Evolutionary conservation across 2,113 vertebrate species (phyloP), one percentile per base, ranked within the genome.

Genomic region (Aegithalos caudatus): DNA sequence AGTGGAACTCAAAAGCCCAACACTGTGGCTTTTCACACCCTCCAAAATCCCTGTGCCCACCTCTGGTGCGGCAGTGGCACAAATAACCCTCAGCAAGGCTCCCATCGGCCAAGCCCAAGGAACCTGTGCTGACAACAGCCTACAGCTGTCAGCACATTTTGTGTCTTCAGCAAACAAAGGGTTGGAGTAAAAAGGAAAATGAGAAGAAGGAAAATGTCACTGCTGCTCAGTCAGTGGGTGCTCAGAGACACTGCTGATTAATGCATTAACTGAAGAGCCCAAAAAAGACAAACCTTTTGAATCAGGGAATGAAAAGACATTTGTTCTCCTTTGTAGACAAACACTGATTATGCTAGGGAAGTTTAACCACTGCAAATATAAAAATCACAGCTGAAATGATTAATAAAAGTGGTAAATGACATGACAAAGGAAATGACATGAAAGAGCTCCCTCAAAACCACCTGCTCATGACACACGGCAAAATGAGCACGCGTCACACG

Each of bases 341-440:
- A 69, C 23, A 18, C 31, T 45, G 83, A 77, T 85, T 87, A 37
- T 33, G 22, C 20, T 3, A 81, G 61, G 65, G 88, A 81, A 84
- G 37, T 20, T 31, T 81, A 95, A 92, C 72, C n/a, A 45, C 40
- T 37, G 24, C 28, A 87, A 69, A 76, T 33, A 61, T 3, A 65
- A 69, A 89, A 95, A 69, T 76, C 80, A 82, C 40, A 91, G 81
- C 28, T 62, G 45, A 92, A 93, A 45, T 87, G 67, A 91, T 94
- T 66, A 94, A 69, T 74, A 60, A 81, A 90, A 81, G 37, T 8
- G 5, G 25, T 58, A 74, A 86, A 25, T 69, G 61, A 65, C 80
- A 65, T 16, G 77, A 56, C 24, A 74, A 81, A 89, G 48, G 88
- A 48, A 65, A 11, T 45, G 6, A 89, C 78, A 72, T 74, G 53